phyloP scores from a whole-genome alignment of 2,797 vertebrate species.

The Acanthopagrus latus region DNA sequence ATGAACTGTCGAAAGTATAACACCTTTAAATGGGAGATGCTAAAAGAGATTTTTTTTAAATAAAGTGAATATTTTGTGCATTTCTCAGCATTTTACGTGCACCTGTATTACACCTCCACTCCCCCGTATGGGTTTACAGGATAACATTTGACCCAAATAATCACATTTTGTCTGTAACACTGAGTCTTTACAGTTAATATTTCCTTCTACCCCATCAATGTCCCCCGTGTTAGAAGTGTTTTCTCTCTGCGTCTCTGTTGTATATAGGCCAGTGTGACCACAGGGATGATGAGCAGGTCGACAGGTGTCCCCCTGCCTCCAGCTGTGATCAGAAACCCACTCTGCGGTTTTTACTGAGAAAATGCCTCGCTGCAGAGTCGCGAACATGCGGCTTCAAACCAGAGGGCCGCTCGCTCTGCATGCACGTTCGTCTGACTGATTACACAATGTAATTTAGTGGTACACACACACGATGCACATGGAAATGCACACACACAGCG shows the following conservation, averaged over 20 bases:
- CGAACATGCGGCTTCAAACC: slow-evolving; percentile 4
- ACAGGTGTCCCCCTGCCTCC: slow-evolving; percentile 70
- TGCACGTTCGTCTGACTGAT: background rate
- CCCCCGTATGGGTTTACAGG: background rate
- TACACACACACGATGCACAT: background rate
- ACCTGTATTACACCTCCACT: background rate
- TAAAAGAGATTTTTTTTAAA: background rate
- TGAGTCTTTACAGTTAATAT: background rate
- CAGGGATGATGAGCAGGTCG: slow-evolving; percentile 43
- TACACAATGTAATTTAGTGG: background rate
- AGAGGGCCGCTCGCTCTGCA: slow-evolving; percentile 19
- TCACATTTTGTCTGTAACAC: background rate
- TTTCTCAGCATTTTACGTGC: background rate
- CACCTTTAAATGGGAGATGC: background rate
- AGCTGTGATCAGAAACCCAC: slow-evolving; percentile 68
- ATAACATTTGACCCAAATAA: background rate
- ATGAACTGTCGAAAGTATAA: background rate
- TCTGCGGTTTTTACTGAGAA: slow-evolving; percentile 70
- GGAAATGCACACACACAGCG: background rate
- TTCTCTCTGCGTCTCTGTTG: slow-evolving; percentile 27
- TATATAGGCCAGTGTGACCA: slow-evolving; percentile 73
- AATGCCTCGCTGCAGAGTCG: slow-evolving; percentile 40
- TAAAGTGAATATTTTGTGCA: background rate
- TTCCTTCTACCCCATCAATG: background rate
- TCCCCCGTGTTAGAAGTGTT: background rate